These are phyloP conservation scores for Bradypodion ventrale DNA, from an alignment of 2,797 vertebrate genomes.

Conservation along the genomic window DNA sequence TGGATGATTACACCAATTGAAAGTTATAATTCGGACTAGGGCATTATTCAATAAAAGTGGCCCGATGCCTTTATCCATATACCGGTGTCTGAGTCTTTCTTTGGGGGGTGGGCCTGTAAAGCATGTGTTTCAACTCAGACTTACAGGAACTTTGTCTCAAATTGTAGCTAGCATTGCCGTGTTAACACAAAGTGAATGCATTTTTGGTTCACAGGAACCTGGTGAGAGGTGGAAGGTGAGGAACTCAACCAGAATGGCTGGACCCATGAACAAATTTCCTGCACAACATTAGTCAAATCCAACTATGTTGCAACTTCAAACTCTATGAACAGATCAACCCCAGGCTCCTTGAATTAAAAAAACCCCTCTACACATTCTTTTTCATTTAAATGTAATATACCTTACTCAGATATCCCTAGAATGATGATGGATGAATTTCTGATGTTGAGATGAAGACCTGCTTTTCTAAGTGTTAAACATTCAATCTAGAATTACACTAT, in stretches of 20 bases:
- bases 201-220: conserved; percentile 41
- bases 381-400: not conserved
- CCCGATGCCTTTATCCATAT: too few relatives aligned
- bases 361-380: not conserved
- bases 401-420: not conserved
- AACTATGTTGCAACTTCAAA: not conserved
- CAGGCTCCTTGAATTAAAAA: conserved; percentile 2
- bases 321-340: not conserved
- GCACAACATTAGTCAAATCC: conserved; percentile 9
- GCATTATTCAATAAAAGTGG: too few relatives aligned
- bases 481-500: not conserved
- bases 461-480: not conserved
- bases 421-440: not conserved
- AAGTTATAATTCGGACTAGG: too few relatives aligned
- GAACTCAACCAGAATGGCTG: not conserved
- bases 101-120: too few relatives aligned
- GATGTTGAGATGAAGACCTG: not conserved
- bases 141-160: conserved; percentile 62
- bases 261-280: not conserved
- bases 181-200: conserved; percentile 50
- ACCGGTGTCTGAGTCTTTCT: too few relatives aligned
- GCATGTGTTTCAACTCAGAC: conserved; percentile 71
- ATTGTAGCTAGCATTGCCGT: conserved; percentile 58
- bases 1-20: too few relatives aligned
- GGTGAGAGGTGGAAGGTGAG: not conserved